These are phyloP conservation scores for Micrastur ruficollis DNA, from an alignment of 2,797 vertebrate genomes.

Conservation along the genomic window DNA sequence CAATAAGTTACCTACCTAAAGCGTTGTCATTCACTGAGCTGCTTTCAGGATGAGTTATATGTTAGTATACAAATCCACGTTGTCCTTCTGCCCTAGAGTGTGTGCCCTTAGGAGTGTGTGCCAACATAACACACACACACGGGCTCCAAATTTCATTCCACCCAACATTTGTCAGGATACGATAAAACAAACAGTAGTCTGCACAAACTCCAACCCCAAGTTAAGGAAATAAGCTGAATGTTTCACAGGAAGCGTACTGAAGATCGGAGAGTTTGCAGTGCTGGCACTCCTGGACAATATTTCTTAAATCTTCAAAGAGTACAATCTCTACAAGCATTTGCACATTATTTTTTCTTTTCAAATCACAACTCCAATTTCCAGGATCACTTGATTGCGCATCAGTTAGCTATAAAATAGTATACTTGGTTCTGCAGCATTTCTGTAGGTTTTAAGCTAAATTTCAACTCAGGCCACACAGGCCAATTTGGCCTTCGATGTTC, in stretches of 20 bases:
- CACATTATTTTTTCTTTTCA: not conserved
- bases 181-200: not conserved
- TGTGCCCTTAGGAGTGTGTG: fast-evolving
- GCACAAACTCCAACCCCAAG: not conserved
- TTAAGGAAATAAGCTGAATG: not conserved
- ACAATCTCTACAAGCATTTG: not conserved
- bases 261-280: not conserved
- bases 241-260: not conserved
- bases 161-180: not conserved
- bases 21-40: not conserved
- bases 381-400: not conserved
- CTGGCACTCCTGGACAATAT: not conserved
- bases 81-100: not conserved
- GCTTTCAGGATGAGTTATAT: not conserved
- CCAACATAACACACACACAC: not conserved
- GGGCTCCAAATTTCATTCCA: not conserved
- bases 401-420: not conserved
- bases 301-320: not conserved
- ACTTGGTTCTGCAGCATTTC: not conserved
- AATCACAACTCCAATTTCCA: not conserved
- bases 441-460: not conserved
- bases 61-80: not conserved
- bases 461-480: not conserved
- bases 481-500: fast-evolving
- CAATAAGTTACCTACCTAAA: not conserved